A percentile compares a stretch with the other conserved stretches of the same genome.
Evolutionary conservation across 2,797 vertebrate genomes (phyloP).

Genomic region (Tapirus indicus): DNA sequence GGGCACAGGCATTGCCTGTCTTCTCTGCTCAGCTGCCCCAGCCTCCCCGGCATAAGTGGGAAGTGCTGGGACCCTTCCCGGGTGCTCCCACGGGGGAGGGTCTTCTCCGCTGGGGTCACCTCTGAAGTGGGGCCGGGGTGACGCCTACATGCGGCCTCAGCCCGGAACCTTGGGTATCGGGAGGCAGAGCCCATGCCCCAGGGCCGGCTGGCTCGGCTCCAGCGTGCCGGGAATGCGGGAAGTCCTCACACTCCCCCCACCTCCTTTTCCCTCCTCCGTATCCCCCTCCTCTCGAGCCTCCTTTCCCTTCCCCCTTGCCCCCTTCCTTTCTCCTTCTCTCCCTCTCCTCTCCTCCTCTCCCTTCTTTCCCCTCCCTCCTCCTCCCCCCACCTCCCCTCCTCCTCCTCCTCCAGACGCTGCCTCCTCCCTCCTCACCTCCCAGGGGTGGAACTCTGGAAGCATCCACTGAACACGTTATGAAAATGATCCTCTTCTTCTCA

Average conservation of each 20-base stretch:
- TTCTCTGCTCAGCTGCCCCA: no score
- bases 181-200: background rate
- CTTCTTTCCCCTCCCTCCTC: background rate
- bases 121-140: accelerated
- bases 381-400: background rate
- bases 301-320: accelerated
- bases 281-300: no score
- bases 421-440: background rate
- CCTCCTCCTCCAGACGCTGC: no score
- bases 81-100: accelerated
- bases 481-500: background rate
- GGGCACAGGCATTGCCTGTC: background rate
- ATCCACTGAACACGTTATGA: background rate
- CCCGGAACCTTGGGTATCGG: background rate
- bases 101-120: background rate
- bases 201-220: background rate
- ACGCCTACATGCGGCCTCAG: accelerated
- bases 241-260: no score
- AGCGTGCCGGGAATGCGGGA: accelerated
- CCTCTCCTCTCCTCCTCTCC: background rate
- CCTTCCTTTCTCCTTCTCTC: accelerated
- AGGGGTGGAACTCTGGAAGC: background rate
- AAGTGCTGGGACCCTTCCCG: background rate
- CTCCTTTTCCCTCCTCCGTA: background rate
- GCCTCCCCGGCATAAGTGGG: no score